Evolutionary conservation across 1,140 invertebrate genomes (phyloP), one percentile per base, ranked within the genome.

Genomic region (Drosophila pallidifrons): DNA sequence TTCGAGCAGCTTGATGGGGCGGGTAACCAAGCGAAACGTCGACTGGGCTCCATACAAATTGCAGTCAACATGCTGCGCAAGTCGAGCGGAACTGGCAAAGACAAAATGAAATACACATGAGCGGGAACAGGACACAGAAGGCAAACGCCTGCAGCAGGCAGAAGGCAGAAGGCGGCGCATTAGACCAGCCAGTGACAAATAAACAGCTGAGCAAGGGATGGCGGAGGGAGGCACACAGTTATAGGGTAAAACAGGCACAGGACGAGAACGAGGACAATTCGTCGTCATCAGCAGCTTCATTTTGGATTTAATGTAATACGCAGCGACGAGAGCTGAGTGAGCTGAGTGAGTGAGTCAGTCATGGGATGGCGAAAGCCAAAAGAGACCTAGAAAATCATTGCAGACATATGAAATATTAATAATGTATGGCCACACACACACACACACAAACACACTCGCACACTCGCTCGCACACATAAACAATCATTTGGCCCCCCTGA

Each of bases 361-460:
- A 68, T 75, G 69, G 74, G 82, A 81, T 60, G 57, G 61, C 15
- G 43, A 66, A 61, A 54, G 63, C 66, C 65, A 69, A 61, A 63
- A 43, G 63, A 67, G 79, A 75, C 79, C 82, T 83, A 81, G 47
- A 77, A 89, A 89, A 89, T 89, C 85, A 81, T 89, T 90, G 86
- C 86, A 89, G 85, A 89, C 86, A 85, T 89, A 89, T 89, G 85
- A 89, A 89, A 89, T 89, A 89, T 89, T 89, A 89, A 89, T 89
- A 85, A 89, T 89, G 85, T 89, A 89, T 88, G 65, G 59, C 43
- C 35, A n/a, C 67, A 72, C 68, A 64, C 16, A 74, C 16, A 74
- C 41, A 52, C 54, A 54, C 20, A 70, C 30, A 52, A 16, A 41
- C 10, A 70, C 46, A 72, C 49, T 71, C 41, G 69, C 55, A 68